Conservation (phyloP, 2,797 vertebrate genomes). For the Xiphorhynchus erythropygius region DNA sequence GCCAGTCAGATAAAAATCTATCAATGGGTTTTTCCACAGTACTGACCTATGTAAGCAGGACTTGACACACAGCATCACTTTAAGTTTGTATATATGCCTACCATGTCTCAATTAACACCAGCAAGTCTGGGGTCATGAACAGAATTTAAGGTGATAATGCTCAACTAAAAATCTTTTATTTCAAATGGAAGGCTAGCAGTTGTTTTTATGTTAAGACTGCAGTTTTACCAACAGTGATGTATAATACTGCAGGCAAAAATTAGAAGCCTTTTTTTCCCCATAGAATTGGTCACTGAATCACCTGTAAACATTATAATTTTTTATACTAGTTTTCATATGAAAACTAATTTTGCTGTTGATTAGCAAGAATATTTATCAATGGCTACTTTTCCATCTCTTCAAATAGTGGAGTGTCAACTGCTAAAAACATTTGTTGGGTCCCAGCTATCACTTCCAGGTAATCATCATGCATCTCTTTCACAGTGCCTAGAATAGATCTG, state of each 20-base stretch:
- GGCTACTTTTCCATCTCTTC: conserved; percentile 8
- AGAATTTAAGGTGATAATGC: background rate
- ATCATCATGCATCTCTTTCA: background rate
- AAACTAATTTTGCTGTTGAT: conserved; percentile 58
- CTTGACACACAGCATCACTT: background rate
- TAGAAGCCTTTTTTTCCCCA: fast-evolving
- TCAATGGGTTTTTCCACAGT: background rate
- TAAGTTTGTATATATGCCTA: background rate
- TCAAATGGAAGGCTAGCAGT: background rate
- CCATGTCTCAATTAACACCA: background rate
- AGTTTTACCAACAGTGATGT: background rate
- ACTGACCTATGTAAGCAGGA: background rate
- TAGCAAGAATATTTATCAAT: conserved; percentile 33
- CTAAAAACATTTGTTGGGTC: background rate
- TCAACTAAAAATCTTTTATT: background rate
- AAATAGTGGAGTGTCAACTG: background rate
- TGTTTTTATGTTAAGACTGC: background rate
- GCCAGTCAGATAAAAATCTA: background rate
- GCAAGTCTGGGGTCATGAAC: background rate
- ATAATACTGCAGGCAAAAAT: background rate
- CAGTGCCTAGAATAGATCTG: background rate
- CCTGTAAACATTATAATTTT: conserved; percentile 22
- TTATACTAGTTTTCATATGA: background rate
- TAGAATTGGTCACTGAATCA: conserved; percentile 26
- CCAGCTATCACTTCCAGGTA: background rate